These are phyloP conservation scores for Ceramica pisi DNA, from an alignment of 2,888 invertebrate species.

Conservation along the genomic window DNA sequence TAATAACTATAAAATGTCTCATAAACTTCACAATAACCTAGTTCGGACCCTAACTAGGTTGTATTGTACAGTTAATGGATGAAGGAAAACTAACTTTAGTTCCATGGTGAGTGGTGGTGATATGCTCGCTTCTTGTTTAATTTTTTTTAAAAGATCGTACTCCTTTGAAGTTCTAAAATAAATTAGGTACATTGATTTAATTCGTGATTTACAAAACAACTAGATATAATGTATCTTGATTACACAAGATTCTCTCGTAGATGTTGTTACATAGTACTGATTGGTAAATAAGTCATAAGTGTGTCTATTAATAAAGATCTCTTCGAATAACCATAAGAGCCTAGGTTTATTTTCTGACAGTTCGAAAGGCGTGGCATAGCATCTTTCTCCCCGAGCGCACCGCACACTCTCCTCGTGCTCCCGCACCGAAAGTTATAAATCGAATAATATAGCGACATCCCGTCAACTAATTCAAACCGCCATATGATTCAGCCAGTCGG, in stretches of 20 bases:
- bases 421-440: too few species aligned
- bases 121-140: neutral
- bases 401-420: too few species aligned
- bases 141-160: neutral
- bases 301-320: neutral
- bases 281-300: too few species aligned
- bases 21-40: constrained; percentile 38
- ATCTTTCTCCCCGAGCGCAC: too few species aligned
- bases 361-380: too few species aligned
- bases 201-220: neutral
- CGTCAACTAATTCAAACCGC: too few species aligned
- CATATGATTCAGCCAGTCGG: too few species aligned
- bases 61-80: neutral
- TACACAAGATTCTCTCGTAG: too few species aligned
- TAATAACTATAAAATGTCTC: constrained; percentile 62
- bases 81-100: neutral
- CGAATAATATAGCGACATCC: too few species aligned
- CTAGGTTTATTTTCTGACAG: too few species aligned
- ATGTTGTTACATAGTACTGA: too few species aligned
- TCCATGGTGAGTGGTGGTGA: neutral
- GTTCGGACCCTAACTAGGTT: constrained; percentile 6
- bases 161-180: neutral
- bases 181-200: neutral
- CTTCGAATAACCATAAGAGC: neutral
- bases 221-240: too few species aligned